Percentiles rank a stretch among this genome's conserved stretches.
Evolutionary conservation across 1,140 invertebrate species (phyloP).

Genomic region (Trinorchestia longiramus): DNA sequence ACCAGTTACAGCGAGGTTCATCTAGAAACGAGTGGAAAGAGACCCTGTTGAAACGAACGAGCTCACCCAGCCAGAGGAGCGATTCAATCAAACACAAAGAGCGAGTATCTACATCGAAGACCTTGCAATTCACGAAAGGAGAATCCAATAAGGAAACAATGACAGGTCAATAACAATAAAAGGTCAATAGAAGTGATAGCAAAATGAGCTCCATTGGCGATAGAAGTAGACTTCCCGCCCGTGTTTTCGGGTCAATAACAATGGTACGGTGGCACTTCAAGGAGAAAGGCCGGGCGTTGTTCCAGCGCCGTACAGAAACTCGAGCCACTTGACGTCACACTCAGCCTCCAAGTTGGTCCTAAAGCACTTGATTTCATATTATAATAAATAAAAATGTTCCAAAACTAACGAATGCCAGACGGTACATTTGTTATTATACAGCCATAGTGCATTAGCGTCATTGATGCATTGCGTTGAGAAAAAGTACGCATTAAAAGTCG

Average conservation of each 20-base stretch:
- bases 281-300: not conserved
- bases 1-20: not conserved
- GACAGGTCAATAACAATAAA: slow-evolving; percentile 55
- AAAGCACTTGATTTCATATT: too few species aligned
- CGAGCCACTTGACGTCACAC: too few species aligned
- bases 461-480: too few species aligned
- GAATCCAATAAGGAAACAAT: slow-evolving; percentile 55
- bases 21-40: not conserved
- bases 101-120: slow-evolving; percentile 22
- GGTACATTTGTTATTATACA: too few species aligned
- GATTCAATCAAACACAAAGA: slow-evolving; percentile 29
- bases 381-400: too few species aligned
- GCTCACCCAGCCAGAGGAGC: not conserved
- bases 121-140: slow-evolving; percentile 42
- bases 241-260: slow-evolving; percentile 48
- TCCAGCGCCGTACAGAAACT: not conserved
- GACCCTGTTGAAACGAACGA: not conserved
- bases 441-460: too few species aligned
- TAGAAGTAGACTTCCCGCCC: slow-evolving; percentile 32
- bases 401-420: too few species aligned
- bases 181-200: slow-evolving; percentile 53
- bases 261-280: not conserved
- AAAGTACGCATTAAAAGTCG: too few species aligned
- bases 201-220: slow-evolving; percentile 45
- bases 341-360: too few species aligned